Evolutionary conservation across 2,888 invertebrate species (phyloP).

Genomic region (Eupeodes luniger): DNA sequence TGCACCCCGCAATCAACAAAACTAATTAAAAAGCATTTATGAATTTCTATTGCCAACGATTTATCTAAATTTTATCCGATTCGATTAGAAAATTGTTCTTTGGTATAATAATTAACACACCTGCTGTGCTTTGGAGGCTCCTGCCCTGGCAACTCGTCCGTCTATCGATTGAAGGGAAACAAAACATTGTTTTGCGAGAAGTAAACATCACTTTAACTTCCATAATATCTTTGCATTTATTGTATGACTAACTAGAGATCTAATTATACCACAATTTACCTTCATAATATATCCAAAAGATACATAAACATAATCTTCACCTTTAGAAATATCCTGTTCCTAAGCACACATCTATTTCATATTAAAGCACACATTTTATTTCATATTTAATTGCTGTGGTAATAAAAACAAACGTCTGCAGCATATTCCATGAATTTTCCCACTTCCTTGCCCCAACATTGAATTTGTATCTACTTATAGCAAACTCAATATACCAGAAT

Average conservation of each 20-base stretch:
- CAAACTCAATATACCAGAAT: conserved; percentile 10
- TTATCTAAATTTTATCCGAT: conserved; percentile 58
- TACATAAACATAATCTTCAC: conserved; percentile 15
- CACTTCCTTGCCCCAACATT: background rate
- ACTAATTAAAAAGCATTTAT: conserved; percentile 45
- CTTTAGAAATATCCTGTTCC: conserved; percentile 56
- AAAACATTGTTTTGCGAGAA: conserved; percentile 39
- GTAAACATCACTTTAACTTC: background rate
- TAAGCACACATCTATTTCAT: conserved; percentile 46
- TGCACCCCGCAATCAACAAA: conserved; percentile 48
- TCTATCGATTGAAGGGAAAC: conserved; percentile 2
- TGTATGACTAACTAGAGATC: background rate
- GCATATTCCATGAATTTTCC: conserved; percentile 45
- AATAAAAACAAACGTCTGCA: conserved; percentile 58
- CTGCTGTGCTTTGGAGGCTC: conserved; percentile 52
- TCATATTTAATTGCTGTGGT: conserved; percentile 59
- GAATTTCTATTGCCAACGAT: conserved; percentile 60
- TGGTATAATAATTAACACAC: conserved; percentile 65
- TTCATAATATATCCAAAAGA: conserved; percentile 22
- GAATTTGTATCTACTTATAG: too few species aligned
- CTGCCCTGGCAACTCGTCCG: background rate
- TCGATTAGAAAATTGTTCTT: conserved; percentile 36
- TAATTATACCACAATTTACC: conserved; percentile 49
- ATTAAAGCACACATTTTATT: conserved; percentile 62
- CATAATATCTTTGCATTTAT: background rate